Evolutionary conservation across 2,797 vertebrate genomes (phyloP), one percentile per base, ranked within the genome.

Genomic region (Apogon hyalosoma): DNA sequence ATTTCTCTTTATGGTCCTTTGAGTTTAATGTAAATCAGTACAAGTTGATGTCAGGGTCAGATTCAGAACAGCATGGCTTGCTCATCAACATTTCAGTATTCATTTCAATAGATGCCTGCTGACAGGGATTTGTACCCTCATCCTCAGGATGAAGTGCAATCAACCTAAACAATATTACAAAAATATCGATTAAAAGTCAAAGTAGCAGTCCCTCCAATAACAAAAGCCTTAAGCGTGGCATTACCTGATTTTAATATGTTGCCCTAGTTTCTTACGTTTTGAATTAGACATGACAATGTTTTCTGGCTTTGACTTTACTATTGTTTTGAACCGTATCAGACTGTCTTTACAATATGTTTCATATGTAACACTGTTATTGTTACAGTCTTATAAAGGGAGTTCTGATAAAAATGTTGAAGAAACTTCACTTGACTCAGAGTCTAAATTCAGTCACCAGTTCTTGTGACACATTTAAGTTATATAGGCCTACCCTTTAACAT

Each of bases 331-430:
- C 16, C 58, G 19, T 68, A 45, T 69, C 46, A 7, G 48, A 63
- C 55, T 65, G 53, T 68, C 59, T 50, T 54, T 36, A 43, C 28
- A 63, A 0, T 68, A 46, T 67, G 47, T 84, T 77, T 79, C 28
- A 43, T 63, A 62, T 73, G 68, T 65, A 70, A 68, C 69, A 63
- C 41, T 49, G 63, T 53, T 19, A 46, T 71, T 54, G 62, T 74
- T 74, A 73, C 72, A 75, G 63, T 79, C 64, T 82, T 45, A 75
- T 60, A 72, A 87, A 74, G 56, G 64, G 62, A 79, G 66, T 67
- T 74, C 62, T 52, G 50, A 85, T 83, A 79, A 84, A 80, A 70
- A 40, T 41, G 33, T 48, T 79, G 65, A 73, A 53, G 38, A 69
- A 71, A 56, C 51, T 61, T 63, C 14, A 33, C 15, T 63, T 14